Base-by-base conservation (phyloP, 1,140 invertebrate genomes). In the Drosophila bocqueti region DNA sequence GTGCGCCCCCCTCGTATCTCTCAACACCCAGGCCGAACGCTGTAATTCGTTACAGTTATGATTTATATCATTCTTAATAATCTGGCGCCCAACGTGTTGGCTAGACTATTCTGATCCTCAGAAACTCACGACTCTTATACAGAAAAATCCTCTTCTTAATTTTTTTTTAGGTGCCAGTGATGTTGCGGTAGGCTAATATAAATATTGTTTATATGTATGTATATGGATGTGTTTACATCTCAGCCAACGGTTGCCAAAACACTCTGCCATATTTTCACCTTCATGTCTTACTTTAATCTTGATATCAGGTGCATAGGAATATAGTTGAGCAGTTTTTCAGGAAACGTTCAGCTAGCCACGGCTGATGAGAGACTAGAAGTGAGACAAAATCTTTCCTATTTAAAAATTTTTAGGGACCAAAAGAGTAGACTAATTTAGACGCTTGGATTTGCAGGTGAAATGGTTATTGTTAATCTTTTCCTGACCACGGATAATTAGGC, bases 231-330 rank as follows among this genome's bases (percentile, higher is more conserved):
- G 16, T 43, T 43, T n/a, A 43, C 8, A 43, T 43, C n/a, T n/a
- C 40, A 43, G 40, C 40, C n/a, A 43, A 38, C 40, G 40, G 40
- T 43, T 43, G 40, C 40, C 40, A 43, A 43, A 43, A n/a, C 40
- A 43, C 16, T 43, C 16, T 43, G 8, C 8, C 40, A n/a, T 4
- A n/a, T 43, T 16, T n/a, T n/a, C 2, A 3, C n/a, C 2, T 4
- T 36, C 40, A 4, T n/a, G 40, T 43, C n/a, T 38, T 4, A 11
- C 34, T 38, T 5, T 38, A 13, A 38, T 38, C 4, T 38, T 13
- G 13, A 38, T 38, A 4, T 38, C 36, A 38, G 36, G 36, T 13
- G 36, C 36, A 38, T 38, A 13, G 4, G 11, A 34, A 5, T 2
- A 13, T 13, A 38, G 36, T 38, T 13, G 40, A 43, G 8, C 16